A percentile compares a stretch with the other conserved stretches of the same genome.
phyloP scores from a whole-genome alignment of 2,888 invertebrate genomes.

The Drosophila borealis region DNA sequence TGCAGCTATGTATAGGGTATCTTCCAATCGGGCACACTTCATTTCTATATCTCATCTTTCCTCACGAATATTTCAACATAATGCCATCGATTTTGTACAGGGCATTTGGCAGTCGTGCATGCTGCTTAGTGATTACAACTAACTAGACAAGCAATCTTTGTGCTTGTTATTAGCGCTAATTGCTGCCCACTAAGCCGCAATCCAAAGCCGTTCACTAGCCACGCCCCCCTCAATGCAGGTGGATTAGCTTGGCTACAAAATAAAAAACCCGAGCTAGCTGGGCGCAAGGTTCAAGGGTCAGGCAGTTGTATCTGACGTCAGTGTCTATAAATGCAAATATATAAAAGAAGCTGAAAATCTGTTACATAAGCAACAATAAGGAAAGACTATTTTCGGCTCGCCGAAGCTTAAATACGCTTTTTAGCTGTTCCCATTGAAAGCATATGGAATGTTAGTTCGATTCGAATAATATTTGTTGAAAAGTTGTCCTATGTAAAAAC shows the following conservation, averaged over 20 bases:
- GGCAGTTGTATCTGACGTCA: slow-evolving; percentile 42
- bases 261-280: background rate
- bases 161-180: slow-evolving; percentile 45
- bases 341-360: background rate
- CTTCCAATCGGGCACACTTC: background rate
- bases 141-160: slow-evolving; percentile 14
- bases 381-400: background rate
- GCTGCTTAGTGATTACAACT: background rate
- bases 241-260: too few species aligned
- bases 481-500: too few species aligned
- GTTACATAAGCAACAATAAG: background rate
- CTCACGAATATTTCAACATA: too few species aligned
- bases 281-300: slow-evolving; percentile 36
- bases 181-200: slow-evolving; percentile 26
- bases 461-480: too few species aligned
- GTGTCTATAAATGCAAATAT: background rate
- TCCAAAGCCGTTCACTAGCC: slow-evolving; percentile 30
- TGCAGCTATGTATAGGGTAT: background rate
- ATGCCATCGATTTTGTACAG: background rate
- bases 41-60: too few species aligned
- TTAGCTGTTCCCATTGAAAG: too few species aligned
- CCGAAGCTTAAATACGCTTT: background rate
- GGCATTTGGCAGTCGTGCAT: background rate
- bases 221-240: slow-evolving; percentile 11
- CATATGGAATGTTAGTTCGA: too few species aligned